phyloP scores from a whole-genome alignment of 2,888 invertebrate species.

The Seira musarum region DNA sequence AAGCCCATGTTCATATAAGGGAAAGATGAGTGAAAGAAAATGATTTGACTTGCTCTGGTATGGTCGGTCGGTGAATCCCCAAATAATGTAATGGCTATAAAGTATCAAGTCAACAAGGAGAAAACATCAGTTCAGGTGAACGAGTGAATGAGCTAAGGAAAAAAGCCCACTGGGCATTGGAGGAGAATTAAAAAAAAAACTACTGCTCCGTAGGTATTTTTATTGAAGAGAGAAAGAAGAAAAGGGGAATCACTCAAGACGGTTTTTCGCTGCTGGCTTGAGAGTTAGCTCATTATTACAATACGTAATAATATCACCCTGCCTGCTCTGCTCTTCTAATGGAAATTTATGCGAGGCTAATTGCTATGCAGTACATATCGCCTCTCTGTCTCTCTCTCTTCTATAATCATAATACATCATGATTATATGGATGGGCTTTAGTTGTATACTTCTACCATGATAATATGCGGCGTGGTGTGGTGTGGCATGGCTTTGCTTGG shows the following conservation, averaged over 20 bases:
- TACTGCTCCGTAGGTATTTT: neutral
- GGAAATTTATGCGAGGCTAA: constrained; percentile 69
- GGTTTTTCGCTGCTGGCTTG: constrained; percentile 57
- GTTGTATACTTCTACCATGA: too few species aligned
- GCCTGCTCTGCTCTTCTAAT: constrained; percentile 67
- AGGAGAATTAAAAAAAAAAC: too few species aligned
- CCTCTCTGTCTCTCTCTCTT: constrained; percentile 35
- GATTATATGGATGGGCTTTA: too few species aligned
- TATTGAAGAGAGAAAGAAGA: constrained; percentile 4
- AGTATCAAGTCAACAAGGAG: constrained; percentile 10
- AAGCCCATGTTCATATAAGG: constrained; percentile 51
- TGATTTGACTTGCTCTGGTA: too few species aligned
- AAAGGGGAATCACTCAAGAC: constrained; percentile 53
- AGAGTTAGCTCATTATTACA: too few species aligned
- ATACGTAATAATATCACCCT: constrained; percentile 60
- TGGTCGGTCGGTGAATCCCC: too few species aligned
- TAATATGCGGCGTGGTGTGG: constrained; percentile 47
- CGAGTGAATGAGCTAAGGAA: constrained; percentile 5
- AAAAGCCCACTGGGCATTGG: constrained; percentile 48
- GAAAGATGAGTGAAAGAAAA: constrained; percentile 9
- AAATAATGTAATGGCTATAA: constrained; percentile 13
- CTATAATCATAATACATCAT: too few species aligned
- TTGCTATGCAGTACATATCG: constrained; percentile 67
- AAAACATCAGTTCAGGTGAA: constrained; percentile 11
- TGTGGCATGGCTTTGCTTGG: constrained; percentile 67